phyloP scores from a whole-genome alignment of 2,888 invertebrate species.

The Pyrrhia umbra region DNA sequence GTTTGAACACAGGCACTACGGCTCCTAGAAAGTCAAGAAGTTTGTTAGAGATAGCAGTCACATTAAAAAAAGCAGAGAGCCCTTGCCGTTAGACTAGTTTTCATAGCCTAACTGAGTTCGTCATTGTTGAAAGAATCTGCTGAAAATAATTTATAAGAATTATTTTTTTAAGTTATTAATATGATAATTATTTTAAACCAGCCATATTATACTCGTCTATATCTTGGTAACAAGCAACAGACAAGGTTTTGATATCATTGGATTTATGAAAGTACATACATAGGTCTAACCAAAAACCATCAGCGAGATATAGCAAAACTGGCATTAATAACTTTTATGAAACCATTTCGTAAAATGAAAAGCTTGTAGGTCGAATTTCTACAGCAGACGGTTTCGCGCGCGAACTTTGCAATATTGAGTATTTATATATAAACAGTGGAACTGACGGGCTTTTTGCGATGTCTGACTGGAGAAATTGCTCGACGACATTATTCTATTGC shows the following conservation, averaged over 20 bases:
- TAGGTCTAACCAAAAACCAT: background rate
- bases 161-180: no score
- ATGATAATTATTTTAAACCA: no score
- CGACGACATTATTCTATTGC: slow-evolving; percentile 3
- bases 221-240: no score
- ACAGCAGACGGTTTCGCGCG: slow-evolving; percentile 31
- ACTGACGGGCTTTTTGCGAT: slow-evolving; percentile 18
- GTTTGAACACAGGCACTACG: slow-evolving; percentile 92
- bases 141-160: no score
- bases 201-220: no score
- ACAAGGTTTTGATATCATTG: no score
- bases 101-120: no score
- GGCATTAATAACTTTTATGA: background rate
- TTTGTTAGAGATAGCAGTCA: background rate
- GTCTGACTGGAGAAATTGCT: slow-evolving; percentile 16
- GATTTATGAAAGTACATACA: no score
- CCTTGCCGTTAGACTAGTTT: no score
- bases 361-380: slow-evolving; percentile 31
- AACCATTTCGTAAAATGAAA: slow-evolving; percentile 22
- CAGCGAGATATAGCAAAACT: background rate
- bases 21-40: slow-evolving; percentile 82
- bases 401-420: slow-evolving; percentile 15
- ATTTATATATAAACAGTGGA: slow-evolving; percentile 38
- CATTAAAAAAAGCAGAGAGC: background rate
- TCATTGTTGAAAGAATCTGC: no score